Conservation (phyloP, 2,888 invertebrate genomes). For the Tinea trinotella region DNA sequence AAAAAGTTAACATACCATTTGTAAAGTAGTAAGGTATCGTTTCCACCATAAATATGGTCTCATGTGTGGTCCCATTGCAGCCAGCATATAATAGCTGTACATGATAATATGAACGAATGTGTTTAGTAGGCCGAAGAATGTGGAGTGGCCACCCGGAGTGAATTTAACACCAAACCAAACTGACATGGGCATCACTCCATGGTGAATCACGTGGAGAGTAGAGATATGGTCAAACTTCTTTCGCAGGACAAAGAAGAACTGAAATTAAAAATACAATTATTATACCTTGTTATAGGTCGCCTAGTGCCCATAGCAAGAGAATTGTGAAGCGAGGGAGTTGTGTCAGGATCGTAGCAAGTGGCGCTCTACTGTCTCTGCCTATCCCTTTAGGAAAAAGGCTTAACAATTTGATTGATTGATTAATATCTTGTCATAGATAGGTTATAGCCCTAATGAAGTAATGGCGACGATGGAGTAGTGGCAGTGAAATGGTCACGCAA, state of each 20-base stretch:
- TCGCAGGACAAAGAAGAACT: conserved; percentile 95
- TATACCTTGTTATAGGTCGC: no score
- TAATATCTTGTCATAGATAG: no score
- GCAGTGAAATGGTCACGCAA: no score
- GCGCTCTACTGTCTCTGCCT: no score
- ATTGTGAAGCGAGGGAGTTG: no score
- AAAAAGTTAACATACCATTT: conserved; percentile 77
- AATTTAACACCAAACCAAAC: conserved; percentile 98
- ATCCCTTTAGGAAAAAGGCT: no score
- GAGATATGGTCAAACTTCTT: conserved; percentile 96
- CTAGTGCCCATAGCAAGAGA: no score
- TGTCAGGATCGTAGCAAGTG: no score
- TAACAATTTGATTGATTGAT: no score
- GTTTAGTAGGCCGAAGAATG: conserved; percentile 95
- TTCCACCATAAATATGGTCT: conserved; percentile 97
- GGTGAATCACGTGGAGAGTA: conserved; percentile 95
- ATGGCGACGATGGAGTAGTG: no score
- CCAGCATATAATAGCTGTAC: conserved; percentile 94
- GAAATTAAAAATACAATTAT: conserved; percentile 27
- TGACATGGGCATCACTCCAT: conserved; percentile 97
- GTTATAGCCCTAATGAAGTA: no score
- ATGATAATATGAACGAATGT: conserved; percentile 98
- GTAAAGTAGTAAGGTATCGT: conserved; percentile 91
- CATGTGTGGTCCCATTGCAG: conserved; percentile 90
- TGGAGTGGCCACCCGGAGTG: conserved; percentile 96